Evolutionary conservation across 2,888 invertebrate genomes (phyloP).

Genomic region (Rugalucina vietnamica): DNA sequence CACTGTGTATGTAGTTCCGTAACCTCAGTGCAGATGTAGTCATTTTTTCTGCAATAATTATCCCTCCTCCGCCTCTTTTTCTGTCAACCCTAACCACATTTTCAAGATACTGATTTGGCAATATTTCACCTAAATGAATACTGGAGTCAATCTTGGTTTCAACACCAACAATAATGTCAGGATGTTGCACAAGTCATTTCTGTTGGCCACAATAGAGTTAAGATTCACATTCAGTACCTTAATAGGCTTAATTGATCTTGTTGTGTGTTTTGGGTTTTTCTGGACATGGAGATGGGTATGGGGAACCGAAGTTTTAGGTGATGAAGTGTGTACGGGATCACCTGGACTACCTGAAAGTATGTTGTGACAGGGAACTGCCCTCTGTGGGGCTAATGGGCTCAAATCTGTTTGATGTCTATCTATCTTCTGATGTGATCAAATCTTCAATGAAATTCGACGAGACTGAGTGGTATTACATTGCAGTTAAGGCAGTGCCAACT

Average conservation of each 20-base stretch:
- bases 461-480: conserved; percentile 3
- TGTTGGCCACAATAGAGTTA: conserved; percentile 6
- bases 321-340: conserved; percentile 4
- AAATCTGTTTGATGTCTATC: conserved; percentile 23
- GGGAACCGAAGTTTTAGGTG: not conserved
- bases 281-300: not conserved
- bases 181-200: conserved; percentile 1
- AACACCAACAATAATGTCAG: not conserved
- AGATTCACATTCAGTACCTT: conserved; percentile 9
- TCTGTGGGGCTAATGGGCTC: not conserved
- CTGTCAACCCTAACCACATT: conserved; percentile 19
- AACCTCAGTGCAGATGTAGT: conserved; percentile 15
- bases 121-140: conserved; percentile 5
- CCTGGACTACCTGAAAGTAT: conserved; percentile 1
- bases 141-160: conserved; percentile 11
- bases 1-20: conserved; percentile 4
- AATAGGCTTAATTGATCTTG: conserved; percentile 8
- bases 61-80: conserved; percentile 8
- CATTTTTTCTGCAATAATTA: conserved; percentile 16
- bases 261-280: conserved; percentile 11
- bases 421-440: too few species aligned
- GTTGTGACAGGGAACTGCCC: not conserved
- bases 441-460: conserved; percentile 1
- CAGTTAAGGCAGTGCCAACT: conserved; percentile 13
- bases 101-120: conserved; percentile 13